Evolutionary conservation across 2,888 invertebrate genomes (phyloP), one percentile per base, ranked within the genome.

Genomic region (Linyphia triangularis): DNA sequence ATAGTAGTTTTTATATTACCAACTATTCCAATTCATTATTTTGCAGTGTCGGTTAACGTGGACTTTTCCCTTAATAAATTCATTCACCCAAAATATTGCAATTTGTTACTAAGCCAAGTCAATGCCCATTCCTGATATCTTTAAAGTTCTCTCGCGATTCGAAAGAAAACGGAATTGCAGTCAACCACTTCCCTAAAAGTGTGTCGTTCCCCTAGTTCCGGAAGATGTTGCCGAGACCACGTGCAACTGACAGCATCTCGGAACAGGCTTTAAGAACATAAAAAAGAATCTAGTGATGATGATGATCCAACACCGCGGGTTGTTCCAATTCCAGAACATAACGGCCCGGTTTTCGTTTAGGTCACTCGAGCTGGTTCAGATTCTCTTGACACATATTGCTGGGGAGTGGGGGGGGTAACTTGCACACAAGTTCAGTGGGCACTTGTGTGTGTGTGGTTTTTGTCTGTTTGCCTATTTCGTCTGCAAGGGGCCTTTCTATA

Each of bases 351-450:
- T 79, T 67, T 22, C 75, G 40, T 67, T 79, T 86, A 40, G 85
- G 85, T 86, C 85, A 86, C 72, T 79, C 75, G 85, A 63, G 26
- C 22, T 24, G 78, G 78, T 70, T 83, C 72, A 70, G 69, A 57
- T 30, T 77, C 77, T 79, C 61, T 72, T 86, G 85, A 86, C 85
- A 79, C 72, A 79, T 57, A 69, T 69, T 77, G 82, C 72, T n/a
- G n/a, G n/a, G n/a, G n/a, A n/a, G n/a, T n/a, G n/a, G n/a, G n/a
- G n/a, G n/a, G n/a, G n/a, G n/a, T n/a, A n/a, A n/a, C n/a, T 65
- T 22, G 30, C 10, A 16, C 22, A 65, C 30, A 28, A 65, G 77
- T 75, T 84, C 63, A 40, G 63, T 73, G 84, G 84, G 67, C 83
- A 75, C 75, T 65, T n/a, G 16, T 19, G 63, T n/a, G n/a, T n/a